These are phyloP conservation scores for Paguma larvata DNA, from an alignment of 2,797 vertebrate species.

Conservation along the genomic window DNA sequence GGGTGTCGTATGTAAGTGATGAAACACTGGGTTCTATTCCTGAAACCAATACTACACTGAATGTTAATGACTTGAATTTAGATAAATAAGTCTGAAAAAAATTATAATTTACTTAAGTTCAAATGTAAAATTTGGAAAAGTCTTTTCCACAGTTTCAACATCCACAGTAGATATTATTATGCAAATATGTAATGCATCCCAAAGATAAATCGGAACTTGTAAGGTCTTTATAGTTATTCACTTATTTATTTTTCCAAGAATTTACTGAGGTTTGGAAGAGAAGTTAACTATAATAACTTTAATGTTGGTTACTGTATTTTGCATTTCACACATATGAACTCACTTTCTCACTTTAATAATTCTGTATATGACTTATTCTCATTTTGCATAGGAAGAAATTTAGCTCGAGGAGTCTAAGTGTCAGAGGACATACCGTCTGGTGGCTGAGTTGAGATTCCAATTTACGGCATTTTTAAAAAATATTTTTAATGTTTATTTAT, in stretches of 20 bases:
- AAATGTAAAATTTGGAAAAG: background rate
- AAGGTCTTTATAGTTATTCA: background rate
- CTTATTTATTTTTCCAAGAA: background rate
- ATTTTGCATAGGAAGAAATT: background rate
- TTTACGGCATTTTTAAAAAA: background rate
- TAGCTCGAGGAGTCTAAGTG: background rate
- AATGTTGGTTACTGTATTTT: background rate
- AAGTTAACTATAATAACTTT: background rate
- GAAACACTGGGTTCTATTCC: no score
- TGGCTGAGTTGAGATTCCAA: background rate
- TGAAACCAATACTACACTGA: no score
- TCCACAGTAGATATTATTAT: background rate
- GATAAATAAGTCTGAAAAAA: background rate
- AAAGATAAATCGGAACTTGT: background rate
- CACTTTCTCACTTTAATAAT: background rate
- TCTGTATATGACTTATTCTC: background rate
- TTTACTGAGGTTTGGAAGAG: background rate
- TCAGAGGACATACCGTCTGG: background rate
- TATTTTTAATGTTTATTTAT: no score
- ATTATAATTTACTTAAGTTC: background rate
- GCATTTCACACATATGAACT: background rate
- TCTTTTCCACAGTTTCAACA: no score
- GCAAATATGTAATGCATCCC: background rate
- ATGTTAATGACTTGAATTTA: no score
- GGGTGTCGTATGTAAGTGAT: no score